Evolutionary conservation across 1,140 invertebrate genomes (phyloP).

Genomic region (Cyclina sinensis): DNA sequence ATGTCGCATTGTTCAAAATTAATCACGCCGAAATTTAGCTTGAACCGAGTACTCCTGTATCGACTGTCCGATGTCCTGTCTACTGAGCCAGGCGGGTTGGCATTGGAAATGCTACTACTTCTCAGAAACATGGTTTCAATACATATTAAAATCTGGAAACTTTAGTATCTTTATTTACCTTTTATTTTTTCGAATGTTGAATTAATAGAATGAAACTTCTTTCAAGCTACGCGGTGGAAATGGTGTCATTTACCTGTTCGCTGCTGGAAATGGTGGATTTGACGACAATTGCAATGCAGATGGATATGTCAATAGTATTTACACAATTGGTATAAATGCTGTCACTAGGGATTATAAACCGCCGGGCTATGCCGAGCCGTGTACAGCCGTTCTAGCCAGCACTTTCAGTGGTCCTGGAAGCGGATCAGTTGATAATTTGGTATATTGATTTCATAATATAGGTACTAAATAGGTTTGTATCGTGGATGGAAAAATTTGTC

Average conservation of each 20-base stretch:
- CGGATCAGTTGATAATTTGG: background rate
- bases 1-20: too few relatives aligned
- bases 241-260: slow-evolving; percentile 6
- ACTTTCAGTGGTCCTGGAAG: background rate
- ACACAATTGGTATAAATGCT: slow-evolving; percentile 16
- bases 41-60: too few relatives aligned
- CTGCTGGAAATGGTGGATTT: background rate
- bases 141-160: background rate
- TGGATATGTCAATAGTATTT: slow-evolving; percentile 29
- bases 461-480: too few relatives aligned
- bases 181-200: too few relatives aligned
- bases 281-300: slow-evolving; percentile 35
- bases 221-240: background rate
- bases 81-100: too few relatives aligned
- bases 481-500: too few relatives aligned
- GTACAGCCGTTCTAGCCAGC: slow-evolving; percentile 11
- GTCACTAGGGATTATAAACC: background rate
- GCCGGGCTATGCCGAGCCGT: slow-evolving; percentile 34
- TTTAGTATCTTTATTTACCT: background rate
- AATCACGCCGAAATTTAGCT: too few relatives aligned
- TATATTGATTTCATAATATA: too few relatives aligned
- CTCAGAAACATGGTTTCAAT: too few relatives aligned
- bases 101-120: too few relatives aligned
- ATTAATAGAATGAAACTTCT: too few relatives aligned
- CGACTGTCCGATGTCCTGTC: too few relatives aligned